Evolutionary conservation across 2,888 invertebrate genomes (phyloP).

Genomic region (Clusia tigrina): DNA sequence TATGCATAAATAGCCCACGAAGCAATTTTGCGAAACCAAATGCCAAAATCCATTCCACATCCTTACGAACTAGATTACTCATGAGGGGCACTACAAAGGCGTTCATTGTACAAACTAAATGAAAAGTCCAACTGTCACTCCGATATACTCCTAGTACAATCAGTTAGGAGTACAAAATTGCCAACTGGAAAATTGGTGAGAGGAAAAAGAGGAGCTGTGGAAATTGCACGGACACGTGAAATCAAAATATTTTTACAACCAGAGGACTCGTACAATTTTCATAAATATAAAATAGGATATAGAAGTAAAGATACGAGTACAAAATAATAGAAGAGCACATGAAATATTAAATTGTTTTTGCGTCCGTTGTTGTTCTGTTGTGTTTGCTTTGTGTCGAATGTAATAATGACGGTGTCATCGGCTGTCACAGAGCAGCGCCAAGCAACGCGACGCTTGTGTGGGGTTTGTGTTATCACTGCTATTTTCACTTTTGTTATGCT

Average conservation of each 20-base stretch:
- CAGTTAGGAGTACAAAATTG: neutral
- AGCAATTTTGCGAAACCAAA: too few species aligned
- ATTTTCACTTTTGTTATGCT: neutral
- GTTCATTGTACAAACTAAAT: too few species aligned
- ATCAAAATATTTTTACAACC: neutral
- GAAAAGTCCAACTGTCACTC: neutral
- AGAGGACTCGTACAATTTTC: neutral
- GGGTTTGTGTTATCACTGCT: neutral
- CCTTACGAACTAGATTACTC: too few species aligned
- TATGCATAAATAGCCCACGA: too few species aligned
- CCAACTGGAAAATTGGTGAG: neutral
- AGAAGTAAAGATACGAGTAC: too few species aligned
- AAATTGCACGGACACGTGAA: neutral
- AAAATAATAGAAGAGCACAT: neutral
- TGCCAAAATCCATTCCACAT: too few species aligned
- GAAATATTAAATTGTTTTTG: neutral
- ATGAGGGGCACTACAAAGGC: too few species aligned
- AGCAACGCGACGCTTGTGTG: neutral
- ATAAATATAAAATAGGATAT: slow-evolving; percentile 1
- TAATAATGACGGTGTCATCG: slow-evolving; percentile 5
- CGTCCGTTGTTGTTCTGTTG: neutral
- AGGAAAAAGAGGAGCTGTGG: neutral
- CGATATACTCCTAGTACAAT: neutral
- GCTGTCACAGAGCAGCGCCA: neutral
- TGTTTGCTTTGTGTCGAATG: neutral